Conservation (phyloP, 2,888 invertebrate species). For the Euzetes globulus region DNA sequence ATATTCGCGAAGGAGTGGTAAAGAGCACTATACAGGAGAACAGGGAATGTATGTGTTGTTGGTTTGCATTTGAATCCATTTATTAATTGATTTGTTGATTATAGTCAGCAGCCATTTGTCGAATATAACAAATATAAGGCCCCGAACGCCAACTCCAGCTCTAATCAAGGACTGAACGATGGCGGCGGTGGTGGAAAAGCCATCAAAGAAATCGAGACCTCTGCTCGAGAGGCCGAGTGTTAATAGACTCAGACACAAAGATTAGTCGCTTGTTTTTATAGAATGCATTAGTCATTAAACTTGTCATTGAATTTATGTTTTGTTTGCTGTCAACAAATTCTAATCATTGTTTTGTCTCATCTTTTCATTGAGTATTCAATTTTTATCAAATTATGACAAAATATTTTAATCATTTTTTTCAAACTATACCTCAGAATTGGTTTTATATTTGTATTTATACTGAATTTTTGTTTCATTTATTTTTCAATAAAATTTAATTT, state of each 20-base stretch:
- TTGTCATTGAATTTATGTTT: neutral
- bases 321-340: neutral
- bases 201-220: neutral
- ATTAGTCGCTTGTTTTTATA: neutral
- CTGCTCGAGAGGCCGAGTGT: slow-evolving; percentile 5
- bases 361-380: neutral
- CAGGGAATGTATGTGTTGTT: slow-evolving; percentile 31
- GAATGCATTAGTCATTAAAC: slow-evolving; percentile 2
- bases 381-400: too few relatives aligned
- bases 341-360: neutral
- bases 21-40: slow-evolving; percentile 39
- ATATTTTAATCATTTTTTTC: too few relatives aligned
- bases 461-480: too few relatives aligned
- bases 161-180: neutral
- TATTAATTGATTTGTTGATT: neutral
- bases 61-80: neutral
- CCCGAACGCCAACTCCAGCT: neutral
- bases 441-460: too few relatives aligned
- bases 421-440: too few relatives aligned
- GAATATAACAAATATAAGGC: neutral
- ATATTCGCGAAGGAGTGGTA: slow-evolving; percentile 27
- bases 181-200: neutral
- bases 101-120: neutral
- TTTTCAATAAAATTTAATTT: too few relatives aligned
- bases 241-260: neutral